Percentiles rank a stretch among this genome's conserved stretches.
phyloP scores from a whole-genome alignment of 2,113 vertebrate genomes.

The Podocnemis expansa region DNA sequence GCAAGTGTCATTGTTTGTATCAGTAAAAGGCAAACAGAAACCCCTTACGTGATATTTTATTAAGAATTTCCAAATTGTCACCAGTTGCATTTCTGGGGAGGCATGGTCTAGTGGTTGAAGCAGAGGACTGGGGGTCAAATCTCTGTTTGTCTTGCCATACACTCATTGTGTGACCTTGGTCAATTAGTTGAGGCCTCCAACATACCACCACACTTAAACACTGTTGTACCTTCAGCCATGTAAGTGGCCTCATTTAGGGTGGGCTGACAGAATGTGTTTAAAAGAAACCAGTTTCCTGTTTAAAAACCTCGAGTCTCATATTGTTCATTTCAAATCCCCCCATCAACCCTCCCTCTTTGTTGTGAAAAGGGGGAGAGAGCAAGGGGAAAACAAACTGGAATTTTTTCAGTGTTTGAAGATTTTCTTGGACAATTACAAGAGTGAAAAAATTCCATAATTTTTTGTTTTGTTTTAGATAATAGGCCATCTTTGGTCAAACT shows the following conservation, averaged over 20 bases:
- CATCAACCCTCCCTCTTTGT: not conserved
- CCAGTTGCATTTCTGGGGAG: accelerated
- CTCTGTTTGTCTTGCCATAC: not conserved
- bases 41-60: not conserved
- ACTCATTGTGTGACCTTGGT: not conserved
- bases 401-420: not conserved
- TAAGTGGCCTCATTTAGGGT: not conserved
- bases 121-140: not conserved
- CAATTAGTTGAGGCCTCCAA: not conserved
- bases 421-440: not conserved
- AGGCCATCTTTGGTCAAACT: not conserved
- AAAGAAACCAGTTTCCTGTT: not conserved
- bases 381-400: not conserved
- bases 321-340: too few relatives aligned
- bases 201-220: not conserved
- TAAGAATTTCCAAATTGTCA: accelerated
- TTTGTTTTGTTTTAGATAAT: not conserved
- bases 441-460: not conserved
- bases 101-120: not conserved
- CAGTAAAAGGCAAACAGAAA: not conserved
- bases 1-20: not conserved
- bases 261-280: not conserved
- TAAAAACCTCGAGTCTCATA: not conserved
- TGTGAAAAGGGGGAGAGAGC: not conserved
- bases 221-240: not conserved